Base-by-base conservation (phyloP, 2,888 invertebrate genomes). In the Acleris laterana region DNA sequence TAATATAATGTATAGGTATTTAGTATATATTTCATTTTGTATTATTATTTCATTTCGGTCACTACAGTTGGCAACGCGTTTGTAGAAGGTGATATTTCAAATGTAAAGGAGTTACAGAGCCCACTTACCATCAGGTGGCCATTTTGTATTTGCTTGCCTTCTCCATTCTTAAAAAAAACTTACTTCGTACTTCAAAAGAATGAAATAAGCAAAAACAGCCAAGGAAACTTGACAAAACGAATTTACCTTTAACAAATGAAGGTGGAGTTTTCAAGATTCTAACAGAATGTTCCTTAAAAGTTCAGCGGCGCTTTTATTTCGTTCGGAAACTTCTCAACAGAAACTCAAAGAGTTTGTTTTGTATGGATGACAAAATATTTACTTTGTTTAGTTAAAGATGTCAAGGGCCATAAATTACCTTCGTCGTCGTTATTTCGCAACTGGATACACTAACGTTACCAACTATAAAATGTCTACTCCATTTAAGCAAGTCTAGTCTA, bases 211-310 rank as follows among this genome's bases (percentile, higher is more conserved):
- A 55, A 55, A 53, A 53, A 55, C n/a, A n/a, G 42, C 55, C 46
- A 46, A 55, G n/a, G 4, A 17, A 44, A 55, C 20, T 17, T 44
- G 28, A 55, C 48, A 60, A 56, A 49, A 38, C 25, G 19, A 51
- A 48, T 63, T 63, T 49, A 59, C 48, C 42, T 64, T 51, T 22
- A 52, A 64, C 52, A 60, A 64, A 64, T 46, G 60, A 49, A 59
- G 48, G 32, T 55, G 50, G 50, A 60, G 55, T 65, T 60, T 55
- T 46, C 49, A 55, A 50, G 55, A 55, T 60, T 44, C 28, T 44
- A 56, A 56, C 60, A 20, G 50, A 65, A 65, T 65, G 44, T 61
- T 61, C 60, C 32, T 56, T 56, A 52, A 57, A 65, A 66, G 46
- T 62, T 62, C 19, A 28, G 28, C 49, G 49, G n/a, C 55, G 65